Base-by-base conservation (phyloP, 2,888 invertebrate species). In the Melinaea marsaeus region DNA sequence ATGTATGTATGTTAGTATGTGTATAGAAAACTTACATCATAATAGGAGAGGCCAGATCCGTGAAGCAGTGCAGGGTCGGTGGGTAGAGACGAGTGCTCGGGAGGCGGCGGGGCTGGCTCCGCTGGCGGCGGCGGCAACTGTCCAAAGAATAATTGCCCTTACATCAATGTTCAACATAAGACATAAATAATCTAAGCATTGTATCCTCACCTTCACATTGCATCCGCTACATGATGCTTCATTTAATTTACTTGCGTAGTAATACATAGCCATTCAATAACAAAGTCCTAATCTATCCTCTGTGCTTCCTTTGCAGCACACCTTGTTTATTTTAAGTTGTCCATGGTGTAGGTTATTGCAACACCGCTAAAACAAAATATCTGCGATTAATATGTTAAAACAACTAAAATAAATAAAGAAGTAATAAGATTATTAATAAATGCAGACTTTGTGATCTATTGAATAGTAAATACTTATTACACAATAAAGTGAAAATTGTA, bases 191-290 rank as follows among this genome's bases (percentile, higher is more conserved):
- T 42, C 9, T 42, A 42, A 42, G 42, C 7, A 42, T 42, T 42
- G 42, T 6, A 9, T 42, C 42, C 63, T 69, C 60, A 72, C 69
- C 79, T 88, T 90, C 71, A 89, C 81, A 71, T 85, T 84, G 75
- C 91, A 90, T 68, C 91, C 91, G 73, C 92, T 92, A 91, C 93
- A 92, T 86, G 93, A 91, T 74, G 93, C 92, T 80, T 93, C 93
- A 83, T 93, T 93, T 79, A 93, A 83, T 87, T 93, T 93, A 89
- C 93, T 93, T 79, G 93, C 94, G 91, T 93, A 94, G 83, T 93
- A 94, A 91, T 94, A 94, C 93, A 94, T 93, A 90, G 93, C 93
- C 91, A 91, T 91, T 86, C 86, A 90, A 85, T 84, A 84, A 80
- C 80, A 70, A 75, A 75, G 72, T 69, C 70, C 75, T 73, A 76